Base-by-base conservation (phyloP, 2,797 vertebrate species). In the Xenops minutus region DNA sequence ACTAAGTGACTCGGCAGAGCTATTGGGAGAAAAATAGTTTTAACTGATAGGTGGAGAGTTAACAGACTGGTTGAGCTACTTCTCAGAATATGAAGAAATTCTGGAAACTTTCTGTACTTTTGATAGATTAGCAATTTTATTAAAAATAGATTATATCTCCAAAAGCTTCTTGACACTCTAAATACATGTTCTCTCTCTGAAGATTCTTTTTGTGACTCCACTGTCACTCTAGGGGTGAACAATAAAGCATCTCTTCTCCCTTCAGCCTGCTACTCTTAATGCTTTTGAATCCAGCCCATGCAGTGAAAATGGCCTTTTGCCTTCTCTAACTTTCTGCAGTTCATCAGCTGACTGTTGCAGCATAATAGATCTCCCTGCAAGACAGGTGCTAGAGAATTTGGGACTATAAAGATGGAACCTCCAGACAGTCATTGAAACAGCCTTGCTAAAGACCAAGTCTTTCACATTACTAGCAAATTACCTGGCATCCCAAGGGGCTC, bases 301-400 rank as follows among this genome's bases (percentile, higher is more conserved):
- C 67, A 56, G 89, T 76, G 97, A 97, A 97, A 97, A 97, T 95
- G 95, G 85, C 86, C 89, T 96, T 97, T 97, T 94, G 87, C 93
- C 95, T 69, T 82, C 62, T 80, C 89, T 86, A 69, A 89, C 87
- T 96, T 93, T 93, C 79, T 75, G 84, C 78, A 92, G 52, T 82
- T 97, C 96, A 96, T 96, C 94, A 95, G 44, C 88, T 64, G 82
- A 86, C 87, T 95, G 72, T 69, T 83, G 56, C 80, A 89, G 85
- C 79, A 92, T 86, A 95, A 95, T 91, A 56, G 67, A 39, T 93
- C 51, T 66, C 73, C 94, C 88, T 88, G 86, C 67, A 85, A 93
- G 93, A 92, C 92, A 95, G 96, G 51, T 85, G 68, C 85, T 93
- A 69, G n/a, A 74, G 82, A 91, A 83, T 89, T 91, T 94, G 94